Percentiles rank a stretch among this genome's conserved stretches.
phyloP scores from a whole-genome alignment of 2,888 invertebrate species.

The Lottia scabra region DNA sequence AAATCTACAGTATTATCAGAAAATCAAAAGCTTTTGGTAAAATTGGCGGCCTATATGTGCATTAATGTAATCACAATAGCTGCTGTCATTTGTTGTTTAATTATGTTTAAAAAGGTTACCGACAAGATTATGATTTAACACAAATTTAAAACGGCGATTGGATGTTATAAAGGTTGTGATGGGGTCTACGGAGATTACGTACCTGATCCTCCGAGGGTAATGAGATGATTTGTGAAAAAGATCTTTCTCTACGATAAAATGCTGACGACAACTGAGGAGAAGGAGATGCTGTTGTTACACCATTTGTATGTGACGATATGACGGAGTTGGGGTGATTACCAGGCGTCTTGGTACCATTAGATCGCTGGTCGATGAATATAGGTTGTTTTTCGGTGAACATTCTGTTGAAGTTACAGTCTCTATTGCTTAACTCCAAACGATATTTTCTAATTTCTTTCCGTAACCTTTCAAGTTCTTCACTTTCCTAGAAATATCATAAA shows the following conservation, averaged over 20 bases:
- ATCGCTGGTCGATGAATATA: constrained; percentile 51
- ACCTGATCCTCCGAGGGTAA: neutral
- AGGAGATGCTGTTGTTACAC: constrained; percentile 1
- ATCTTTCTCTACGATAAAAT: neutral
- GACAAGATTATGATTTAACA: too few species aligned
- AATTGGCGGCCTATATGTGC: too few species aligned
- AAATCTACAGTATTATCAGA: too few species aligned
- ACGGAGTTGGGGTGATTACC: neutral
- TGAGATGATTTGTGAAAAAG: neutral
- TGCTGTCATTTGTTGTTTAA: too few species aligned
- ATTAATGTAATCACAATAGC: too few species aligned
- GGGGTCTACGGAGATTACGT: too few species aligned
- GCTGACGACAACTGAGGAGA: neutral
- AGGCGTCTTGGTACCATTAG: neutral
- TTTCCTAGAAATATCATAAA: constrained; percentile 21
- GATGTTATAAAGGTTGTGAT: too few species aligned
- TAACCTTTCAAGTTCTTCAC: constrained; percentile 62
- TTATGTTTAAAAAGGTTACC: too few species aligned
- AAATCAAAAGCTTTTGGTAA: too few species aligned
- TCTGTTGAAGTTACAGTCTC: constrained; percentile 66
- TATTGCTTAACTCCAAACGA: constrained; percentile 62
- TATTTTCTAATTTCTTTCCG: constrained; percentile 61
- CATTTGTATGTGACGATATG: constrained; percentile 2
- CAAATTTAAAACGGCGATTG: too few species aligned
- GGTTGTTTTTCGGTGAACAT: constrained; percentile 63